phyloP scores from a whole-genome alignment of 2,797 vertebrate species.

The Poeciliopsis infans region DNA sequence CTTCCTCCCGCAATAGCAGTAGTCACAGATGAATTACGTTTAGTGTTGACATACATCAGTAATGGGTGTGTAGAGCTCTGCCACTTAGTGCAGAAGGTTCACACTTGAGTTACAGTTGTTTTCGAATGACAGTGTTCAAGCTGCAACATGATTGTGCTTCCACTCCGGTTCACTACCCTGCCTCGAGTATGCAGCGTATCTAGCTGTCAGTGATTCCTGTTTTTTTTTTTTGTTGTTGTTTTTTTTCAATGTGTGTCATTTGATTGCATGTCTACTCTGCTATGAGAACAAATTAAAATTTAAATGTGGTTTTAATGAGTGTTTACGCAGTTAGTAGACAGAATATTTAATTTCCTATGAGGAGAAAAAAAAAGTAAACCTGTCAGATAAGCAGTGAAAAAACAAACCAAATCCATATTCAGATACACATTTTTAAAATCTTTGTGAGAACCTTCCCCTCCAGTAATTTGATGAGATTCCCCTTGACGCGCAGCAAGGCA shows the following conservation, averaged over 20 bases:
- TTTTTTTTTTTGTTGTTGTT: not conserved
- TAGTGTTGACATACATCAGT: not conserved
- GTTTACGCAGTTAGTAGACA: not conserved
- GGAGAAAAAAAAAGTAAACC: no score
- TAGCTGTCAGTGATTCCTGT: constrained; percentile 33
- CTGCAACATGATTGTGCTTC: constrained; percentile 64
- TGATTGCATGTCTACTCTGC: not conserved
- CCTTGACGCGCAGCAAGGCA: constrained; percentile 23
- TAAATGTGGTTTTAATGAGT: not conserved
- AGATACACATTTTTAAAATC: not conserved
- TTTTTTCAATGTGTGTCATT: not conserved
- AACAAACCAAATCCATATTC: not conserved
- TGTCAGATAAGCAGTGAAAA: constrained; percentile 2
- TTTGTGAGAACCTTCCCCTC: constrained; percentile 6
- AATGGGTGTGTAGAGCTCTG: not conserved
- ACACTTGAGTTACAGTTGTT: constrained; percentile 36
- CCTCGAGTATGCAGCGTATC: constrained; percentile 63
- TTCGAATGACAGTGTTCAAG: constrained; percentile 53
- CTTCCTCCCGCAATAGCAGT: not conserved
- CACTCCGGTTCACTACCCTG: constrained; percentile 48
- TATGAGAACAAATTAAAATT: not conserved
- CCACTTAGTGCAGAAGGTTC: constrained; percentile 13
- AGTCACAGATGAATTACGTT: not conserved
- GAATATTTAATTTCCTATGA: not conserved
- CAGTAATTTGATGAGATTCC: constrained; percentile 11